Conservation (phyloP, 2,113 vertebrate genomes). For the Lepus timidus region DNA sequence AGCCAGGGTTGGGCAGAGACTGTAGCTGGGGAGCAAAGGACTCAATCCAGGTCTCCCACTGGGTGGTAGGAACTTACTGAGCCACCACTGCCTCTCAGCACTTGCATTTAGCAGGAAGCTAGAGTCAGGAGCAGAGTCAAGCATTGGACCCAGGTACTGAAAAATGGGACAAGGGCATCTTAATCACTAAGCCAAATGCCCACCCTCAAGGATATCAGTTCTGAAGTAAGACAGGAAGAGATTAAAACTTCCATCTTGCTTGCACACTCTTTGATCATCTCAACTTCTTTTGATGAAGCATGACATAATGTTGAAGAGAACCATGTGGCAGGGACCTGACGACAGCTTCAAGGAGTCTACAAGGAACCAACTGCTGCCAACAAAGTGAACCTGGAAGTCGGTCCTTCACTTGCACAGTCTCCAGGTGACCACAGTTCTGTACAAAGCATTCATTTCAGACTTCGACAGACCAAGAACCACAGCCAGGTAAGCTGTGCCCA, state of each 20-base stretch:
- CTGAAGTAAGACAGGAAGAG: neutral
- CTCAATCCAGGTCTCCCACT: too few species aligned
- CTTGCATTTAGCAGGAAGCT: too few species aligned
- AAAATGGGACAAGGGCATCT: too few species aligned
- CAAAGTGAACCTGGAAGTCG: neutral
- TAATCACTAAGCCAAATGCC: too few species aligned
- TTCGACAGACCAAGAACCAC: neutral
- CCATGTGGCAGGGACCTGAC: neutral
- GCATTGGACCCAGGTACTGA: too few species aligned
- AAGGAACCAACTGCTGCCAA: neutral
- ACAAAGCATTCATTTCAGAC: neutral
- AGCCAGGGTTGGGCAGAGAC: too few species aligned
- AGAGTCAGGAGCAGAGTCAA: too few species aligned
- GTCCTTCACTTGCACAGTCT: neutral
- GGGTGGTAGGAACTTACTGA: too few species aligned
- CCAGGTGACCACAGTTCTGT: neutral
- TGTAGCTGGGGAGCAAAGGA: too few species aligned
- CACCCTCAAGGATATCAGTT: neutral
- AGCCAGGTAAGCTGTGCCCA: neutral
- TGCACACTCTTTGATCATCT: neutral
- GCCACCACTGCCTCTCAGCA: too few species aligned
- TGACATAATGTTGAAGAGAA: neutral
- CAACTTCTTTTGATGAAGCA: neutral
- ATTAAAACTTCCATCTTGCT: neutral
- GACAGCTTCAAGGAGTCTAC: neutral